Base-by-base conservation (phyloP, 1,140 invertebrate genomes). In the Zaprionus africanus region DNA sequence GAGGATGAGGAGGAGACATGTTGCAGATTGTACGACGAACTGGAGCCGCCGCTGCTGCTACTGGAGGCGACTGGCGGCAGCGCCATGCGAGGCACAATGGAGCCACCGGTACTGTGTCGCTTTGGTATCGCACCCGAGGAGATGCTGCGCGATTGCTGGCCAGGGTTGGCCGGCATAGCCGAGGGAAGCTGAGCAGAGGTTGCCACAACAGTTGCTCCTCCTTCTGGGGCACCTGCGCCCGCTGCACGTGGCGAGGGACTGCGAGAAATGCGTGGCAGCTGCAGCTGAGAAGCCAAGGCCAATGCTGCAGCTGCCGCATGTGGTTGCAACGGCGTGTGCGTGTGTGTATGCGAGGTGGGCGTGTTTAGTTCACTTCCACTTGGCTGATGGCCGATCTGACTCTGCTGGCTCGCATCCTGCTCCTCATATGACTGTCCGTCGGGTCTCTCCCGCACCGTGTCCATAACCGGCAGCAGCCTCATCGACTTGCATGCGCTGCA, bases 401-500 rank as follows among this genome's bases (percentile, higher is more conserved):
- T 34, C 31, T 34, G 31, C 31, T 34, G 31, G 9, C 31, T 34
- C 5, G 66, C 46, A 60, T 79, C 76, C 64, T 90, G 85, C 53
- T 90, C 86, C 31, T 82, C 82, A 26, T 88, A 76, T 11, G 85
- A 90, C 34, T 90, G 85, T 1, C 85, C 82, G 36, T 90, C 85
- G 28, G 82, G 85, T 9, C 85, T 79, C 19, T 90, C 85, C 6
- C 85, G 82, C 11, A 90, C 69, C 6, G 85, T 38, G 7, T 84
- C 84, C 51, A 84, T 73, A 1, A 84, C 76, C 1, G 92, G 90
- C 46, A 85, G 78, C 66, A 80, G 69, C 26, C 90, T 82, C 13
- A 78, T 61, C 12, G 92, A 81, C 73, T 96, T 97, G 88, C 97
- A 98, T 13, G 96, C 97, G 69, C 96, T 95, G 93, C 97, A 98